Percentiles rank a stretch among this genome's conserved stretches.
Conservation (phyloP, 2,797 vertebrate species). For the Pseudochirops cupreus region DNA sequence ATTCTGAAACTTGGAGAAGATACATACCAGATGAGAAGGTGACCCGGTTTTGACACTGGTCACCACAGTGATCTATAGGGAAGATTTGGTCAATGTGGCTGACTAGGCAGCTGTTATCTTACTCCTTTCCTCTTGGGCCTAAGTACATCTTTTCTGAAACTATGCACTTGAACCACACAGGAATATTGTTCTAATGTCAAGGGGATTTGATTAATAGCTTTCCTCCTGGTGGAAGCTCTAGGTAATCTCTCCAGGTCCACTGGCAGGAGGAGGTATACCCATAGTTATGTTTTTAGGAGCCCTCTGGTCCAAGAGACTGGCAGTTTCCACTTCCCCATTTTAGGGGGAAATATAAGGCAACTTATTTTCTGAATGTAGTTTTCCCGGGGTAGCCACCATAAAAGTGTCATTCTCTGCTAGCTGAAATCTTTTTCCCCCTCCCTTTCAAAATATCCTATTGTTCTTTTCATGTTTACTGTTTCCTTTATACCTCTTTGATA, state of each 20-base stretch:
- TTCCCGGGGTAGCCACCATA: slow-evolving; percentile 65
- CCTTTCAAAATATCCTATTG: slow-evolving; percentile 72
- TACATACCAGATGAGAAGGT: slow-evolving; percentile 10
- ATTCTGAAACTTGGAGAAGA: slow-evolving; percentile 27
- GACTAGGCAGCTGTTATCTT: neutral
- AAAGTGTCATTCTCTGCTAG: slow-evolving; percentile 65
- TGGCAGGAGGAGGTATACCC: neutral
- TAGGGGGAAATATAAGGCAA: slow-evolving; percentile 54
- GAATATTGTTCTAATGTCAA: neutral
- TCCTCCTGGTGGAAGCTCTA: neutral
- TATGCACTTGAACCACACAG: neutral
- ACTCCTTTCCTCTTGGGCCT: neutral
- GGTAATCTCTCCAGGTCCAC: neutral
- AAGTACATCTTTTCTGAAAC: neutral
- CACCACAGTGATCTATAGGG: neutral
- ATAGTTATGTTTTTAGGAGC: neutral
- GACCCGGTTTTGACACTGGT: neutral
- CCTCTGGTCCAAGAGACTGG: neutral
- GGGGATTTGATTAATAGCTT: neutral
- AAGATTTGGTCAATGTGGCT: neutral
- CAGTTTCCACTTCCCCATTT: slow-evolving; percentile 36
- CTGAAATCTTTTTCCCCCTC: slow-evolving; percentile 59
- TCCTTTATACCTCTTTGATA: slow-evolving; percentile 76
- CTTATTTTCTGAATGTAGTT: slow-evolving; percentile 64
- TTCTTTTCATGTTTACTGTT: slow-evolving; percentile 77